Conservation (phyloP, 2,888 invertebrate genomes). For the Euclidia mi region DNA sequence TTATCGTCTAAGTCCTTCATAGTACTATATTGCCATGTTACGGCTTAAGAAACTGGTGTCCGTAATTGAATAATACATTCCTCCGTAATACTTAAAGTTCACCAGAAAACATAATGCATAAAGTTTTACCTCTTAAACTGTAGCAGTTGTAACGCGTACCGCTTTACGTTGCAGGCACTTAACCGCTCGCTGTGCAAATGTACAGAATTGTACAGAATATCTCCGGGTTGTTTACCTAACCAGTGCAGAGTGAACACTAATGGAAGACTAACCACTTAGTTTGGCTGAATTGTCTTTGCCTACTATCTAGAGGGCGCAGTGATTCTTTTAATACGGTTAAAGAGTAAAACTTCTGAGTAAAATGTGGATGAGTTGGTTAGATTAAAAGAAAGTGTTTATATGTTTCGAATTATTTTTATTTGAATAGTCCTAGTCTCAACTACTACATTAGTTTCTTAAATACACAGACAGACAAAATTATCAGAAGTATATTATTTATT, state of each 20-base stretch:
- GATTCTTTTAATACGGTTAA: constrained; percentile 11
- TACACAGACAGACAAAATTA: no score
- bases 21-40: no score
- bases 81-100: no score
- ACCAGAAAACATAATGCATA: no score
- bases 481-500: no score
- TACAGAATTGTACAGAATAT: background rate
- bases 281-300: constrained; percentile 13
- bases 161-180: constrained; percentile 4
- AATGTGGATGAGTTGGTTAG: background rate
- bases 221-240: constrained; percentile 12
- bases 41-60: no score
- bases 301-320: background rate
- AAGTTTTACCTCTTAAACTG: no score
- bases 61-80: no score
- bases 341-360: background rate
- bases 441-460: no score
- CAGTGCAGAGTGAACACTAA: constrained; percentile 13
- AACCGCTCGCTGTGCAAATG: constrained; percentile 2
- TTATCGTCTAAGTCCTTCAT: no score
- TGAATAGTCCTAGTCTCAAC: no score
- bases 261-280: constrained; percentile 18
- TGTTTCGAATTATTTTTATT: no score
- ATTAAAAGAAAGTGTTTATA: background rate
- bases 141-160: constrained; percentile 3